Percentiles rank a stretch among this genome's conserved stretches.
phyloP scores from a whole-genome alignment of 2,797 vertebrate genomes.

The Ataeniobius toweri region DNA sequence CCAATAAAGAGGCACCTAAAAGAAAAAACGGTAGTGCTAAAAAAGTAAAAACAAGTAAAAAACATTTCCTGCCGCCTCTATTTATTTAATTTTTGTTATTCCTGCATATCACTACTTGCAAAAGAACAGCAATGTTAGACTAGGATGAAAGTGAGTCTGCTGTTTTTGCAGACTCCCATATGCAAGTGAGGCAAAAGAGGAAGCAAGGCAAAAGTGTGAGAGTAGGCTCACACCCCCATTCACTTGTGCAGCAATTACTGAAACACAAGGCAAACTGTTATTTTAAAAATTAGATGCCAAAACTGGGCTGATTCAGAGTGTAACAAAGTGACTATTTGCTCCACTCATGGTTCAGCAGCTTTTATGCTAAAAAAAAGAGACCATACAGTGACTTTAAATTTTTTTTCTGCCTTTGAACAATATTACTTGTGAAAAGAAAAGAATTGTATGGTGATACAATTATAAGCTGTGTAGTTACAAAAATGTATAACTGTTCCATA shows the following conservation, averaged over 20 bases:
- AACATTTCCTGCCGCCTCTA: not conserved
- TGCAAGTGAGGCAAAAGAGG: conserved; percentile 59
- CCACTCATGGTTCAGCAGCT: no score
- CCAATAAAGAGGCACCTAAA: conserved; percentile 30
- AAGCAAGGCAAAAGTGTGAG: conserved; percentile 56
- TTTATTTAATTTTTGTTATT: conserved; percentile 6
- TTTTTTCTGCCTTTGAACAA: not conserved
- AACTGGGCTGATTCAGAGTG: not conserved
- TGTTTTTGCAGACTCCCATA: conserved; percentile 28
- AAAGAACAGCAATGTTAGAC: conserved; percentile 28
- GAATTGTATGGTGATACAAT: not conserved
- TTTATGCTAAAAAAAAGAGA: not conserved
- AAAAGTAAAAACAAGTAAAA: not conserved
- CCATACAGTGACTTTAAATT: not conserved
- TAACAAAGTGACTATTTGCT: not conserved
- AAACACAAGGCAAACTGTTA: conserved; percentile 32
- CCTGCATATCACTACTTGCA: conserved; percentile 10
- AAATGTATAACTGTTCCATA: not conserved
- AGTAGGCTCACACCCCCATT: conserved; percentile 57
- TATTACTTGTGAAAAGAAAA: not conserved
- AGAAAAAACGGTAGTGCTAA: not conserved
- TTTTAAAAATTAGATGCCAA: not conserved
- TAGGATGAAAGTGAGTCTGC: conserved; percentile 24
- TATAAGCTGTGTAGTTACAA: not conserved
- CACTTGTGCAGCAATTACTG: conserved; percentile 46